These are phyloP conservation scores for Propithecus deckenii DNA, from an alignment of 2,797 vertebrate genomes.

Conservation along the genomic window DNA sequence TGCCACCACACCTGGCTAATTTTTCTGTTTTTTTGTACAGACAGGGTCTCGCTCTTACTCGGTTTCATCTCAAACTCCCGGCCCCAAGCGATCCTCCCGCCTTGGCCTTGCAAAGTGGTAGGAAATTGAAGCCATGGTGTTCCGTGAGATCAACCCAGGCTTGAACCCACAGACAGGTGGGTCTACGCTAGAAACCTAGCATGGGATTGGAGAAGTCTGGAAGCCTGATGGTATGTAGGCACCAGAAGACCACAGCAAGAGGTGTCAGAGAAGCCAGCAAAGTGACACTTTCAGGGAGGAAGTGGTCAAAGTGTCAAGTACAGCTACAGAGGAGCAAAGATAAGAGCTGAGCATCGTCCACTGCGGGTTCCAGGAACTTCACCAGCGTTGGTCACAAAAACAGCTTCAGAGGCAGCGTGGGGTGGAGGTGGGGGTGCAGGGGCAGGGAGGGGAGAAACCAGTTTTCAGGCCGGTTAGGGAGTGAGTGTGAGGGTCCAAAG, in stretches of 20 bases:
- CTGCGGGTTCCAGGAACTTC: not conserved
- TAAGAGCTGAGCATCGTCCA: not conserved
- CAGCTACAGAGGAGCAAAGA: not conserved
- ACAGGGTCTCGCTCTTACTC: not conserved
- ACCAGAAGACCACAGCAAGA: not conserved
- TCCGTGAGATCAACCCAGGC: not conserved
- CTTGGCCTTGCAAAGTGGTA: not conserved
- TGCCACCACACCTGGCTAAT: too few relatives aligned
- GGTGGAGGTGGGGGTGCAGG: too few relatives aligned
- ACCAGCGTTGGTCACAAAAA: not conserved
- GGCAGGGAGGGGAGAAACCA: not conserved
- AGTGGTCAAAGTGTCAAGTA: not conserved
- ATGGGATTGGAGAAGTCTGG: rapidly evolving
- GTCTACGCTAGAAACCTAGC: not conserved
- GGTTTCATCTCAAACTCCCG: not conserved
- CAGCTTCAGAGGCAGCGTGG: not conserved
- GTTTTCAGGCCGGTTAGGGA: not conserved
- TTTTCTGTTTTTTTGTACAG: not conserved
- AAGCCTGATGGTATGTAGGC: too few relatives aligned
- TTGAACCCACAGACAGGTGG: not conserved
- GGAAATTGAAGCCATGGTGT: not conserved
- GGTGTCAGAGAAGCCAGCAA: not conserved
- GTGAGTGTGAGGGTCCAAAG: not conserved
- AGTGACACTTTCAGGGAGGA: not conserved
- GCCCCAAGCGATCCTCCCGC: not conserved